Evolutionary conservation across 1,140 invertebrate species (phyloP).

Genomic region (Paracyclopina nana): DNA sequence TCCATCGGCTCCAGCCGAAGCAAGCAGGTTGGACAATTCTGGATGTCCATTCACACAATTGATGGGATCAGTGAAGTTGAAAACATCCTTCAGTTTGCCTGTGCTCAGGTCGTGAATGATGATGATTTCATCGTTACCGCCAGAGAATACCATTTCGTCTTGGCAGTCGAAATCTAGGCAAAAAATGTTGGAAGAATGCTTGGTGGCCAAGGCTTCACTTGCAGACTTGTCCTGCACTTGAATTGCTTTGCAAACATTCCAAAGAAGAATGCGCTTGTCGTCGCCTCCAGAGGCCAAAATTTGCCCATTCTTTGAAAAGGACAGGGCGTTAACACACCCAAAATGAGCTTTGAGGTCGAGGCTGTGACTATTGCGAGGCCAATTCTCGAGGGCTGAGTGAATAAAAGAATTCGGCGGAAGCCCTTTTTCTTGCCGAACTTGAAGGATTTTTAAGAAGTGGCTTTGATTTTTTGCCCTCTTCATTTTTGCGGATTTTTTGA

Average conservation of each 20-base stretch:
- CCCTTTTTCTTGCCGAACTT: too few species aligned
- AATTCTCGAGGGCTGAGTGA: too few species aligned
- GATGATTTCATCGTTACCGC: conserved; percentile 82
- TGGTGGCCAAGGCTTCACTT: not conserved
- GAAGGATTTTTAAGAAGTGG: too few species aligned
- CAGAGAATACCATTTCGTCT: conserved; percentile 65
- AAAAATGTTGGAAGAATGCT: conserved; percentile 81
- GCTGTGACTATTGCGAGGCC: not conserved
- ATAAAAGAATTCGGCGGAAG: too few species aligned
- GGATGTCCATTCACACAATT: conserved; percentile 71
- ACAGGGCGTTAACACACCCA: conserved; percentile 89
- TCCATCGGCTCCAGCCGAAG: conserved; percentile 76
- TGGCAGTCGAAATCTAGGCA: conserved; percentile 60
- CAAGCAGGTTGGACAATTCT: conserved; percentile 54
- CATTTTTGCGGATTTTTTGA: too few species aligned
- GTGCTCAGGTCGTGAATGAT: conserved; percentile 60
- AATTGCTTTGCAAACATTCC: conserved; percentile 45
- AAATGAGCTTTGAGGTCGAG: conserved; percentile 62
- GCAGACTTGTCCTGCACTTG: not conserved
- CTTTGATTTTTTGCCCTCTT: too few species aligned
- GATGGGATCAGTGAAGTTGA: conserved; percentile 66
- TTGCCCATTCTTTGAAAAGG: conserved; percentile 71
- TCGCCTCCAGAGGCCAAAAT: conserved; percentile 73
- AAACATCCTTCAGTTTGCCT: conserved; percentile 48
- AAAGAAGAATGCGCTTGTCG: conserved; percentile 67